Conservation (phyloP, 2,888 invertebrate genomes). For the Helobdella robusta region DNA sequence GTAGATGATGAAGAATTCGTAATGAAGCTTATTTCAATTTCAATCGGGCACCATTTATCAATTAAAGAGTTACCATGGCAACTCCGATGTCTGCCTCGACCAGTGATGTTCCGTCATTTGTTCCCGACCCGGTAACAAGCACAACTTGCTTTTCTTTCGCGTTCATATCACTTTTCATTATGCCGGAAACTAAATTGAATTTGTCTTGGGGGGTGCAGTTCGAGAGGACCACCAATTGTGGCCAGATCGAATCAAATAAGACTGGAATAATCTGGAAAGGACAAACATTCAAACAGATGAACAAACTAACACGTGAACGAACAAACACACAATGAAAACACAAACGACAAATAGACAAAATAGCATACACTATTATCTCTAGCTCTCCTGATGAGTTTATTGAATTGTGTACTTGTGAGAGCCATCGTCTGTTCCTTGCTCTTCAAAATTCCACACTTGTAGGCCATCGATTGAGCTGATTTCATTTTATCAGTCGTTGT, state of each 20-base stretch:
- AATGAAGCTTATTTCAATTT: too few species aligned
- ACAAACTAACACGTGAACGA: too few species aligned
- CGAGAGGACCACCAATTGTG: conserved; percentile 83
- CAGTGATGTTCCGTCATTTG: conserved; percentile 87
- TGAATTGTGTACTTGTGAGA: conserved; percentile 12
- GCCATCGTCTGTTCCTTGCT: background rate
- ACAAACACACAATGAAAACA: too few species aligned
- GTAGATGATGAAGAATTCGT: too few species aligned
- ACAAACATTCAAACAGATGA: too few species aligned
- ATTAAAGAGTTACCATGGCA: conserved; percentile 70
- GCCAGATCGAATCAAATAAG: conserved; percentile 91
- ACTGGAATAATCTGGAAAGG: conserved; percentile 72
- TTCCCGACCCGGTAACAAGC: conserved; percentile 95
- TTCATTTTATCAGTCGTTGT: conserved; percentile 4
- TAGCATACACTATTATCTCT: conserved; percentile 12
- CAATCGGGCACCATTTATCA: too few species aligned
- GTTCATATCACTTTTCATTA: conserved; percentile 82
- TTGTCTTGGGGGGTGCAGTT: conserved; percentile 98
- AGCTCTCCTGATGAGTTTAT: conserved; percentile 60
- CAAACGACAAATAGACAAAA: too few species aligned
- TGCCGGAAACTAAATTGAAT: conserved; percentile 92
- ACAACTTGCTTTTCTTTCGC: conserved; percentile 74
- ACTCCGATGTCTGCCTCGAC: conserved; percentile 98
- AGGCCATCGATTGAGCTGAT: conserved; percentile 13
- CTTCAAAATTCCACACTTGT: conserved; percentile 13